Conservation (phyloP, 2,113 vertebrate genomes). For the Laticauda colubrina region DNA sequence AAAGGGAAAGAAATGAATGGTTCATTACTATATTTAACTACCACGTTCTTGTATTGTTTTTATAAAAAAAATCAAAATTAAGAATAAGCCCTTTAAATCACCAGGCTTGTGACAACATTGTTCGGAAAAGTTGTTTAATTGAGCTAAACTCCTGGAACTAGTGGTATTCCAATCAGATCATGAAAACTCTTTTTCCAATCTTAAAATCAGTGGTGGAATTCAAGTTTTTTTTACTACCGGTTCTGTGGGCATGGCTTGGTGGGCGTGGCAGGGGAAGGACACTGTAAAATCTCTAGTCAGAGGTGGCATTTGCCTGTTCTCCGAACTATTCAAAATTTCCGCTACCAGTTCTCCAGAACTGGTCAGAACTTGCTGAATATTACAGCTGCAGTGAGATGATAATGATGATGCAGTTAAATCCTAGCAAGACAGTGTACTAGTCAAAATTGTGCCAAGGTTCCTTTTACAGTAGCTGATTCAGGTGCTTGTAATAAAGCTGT, state of each 20-base stretch:
- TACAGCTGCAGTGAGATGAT: background rate
- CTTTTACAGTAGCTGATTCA: background rate
- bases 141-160: background rate
- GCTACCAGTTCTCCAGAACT: too few species aligned
- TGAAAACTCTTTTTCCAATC: background rate
- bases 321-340: too few species aligned
- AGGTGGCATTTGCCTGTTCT: too few species aligned
- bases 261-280: too few species aligned
- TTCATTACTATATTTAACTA: background rate
- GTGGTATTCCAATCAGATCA: background rate
- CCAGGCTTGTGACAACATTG: background rate
- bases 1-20: conserved; percentile 2
- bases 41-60: background rate
- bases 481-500: background rate
- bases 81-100: background rate
- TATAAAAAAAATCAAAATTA: background rate
- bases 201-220: background rate
- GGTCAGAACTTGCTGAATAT: too few species aligned
- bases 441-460: conserved; percentile 1
- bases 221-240: too few species aligned
- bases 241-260: too few species aligned
- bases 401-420: background rate
- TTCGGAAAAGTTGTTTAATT: background rate
- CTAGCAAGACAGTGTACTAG: background rate
- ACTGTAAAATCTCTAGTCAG: too few species aligned